Evolutionary conservation across 2,797 vertebrate genomes (phyloP), one percentile per base, ranked within the genome.

Genomic region (Sebastes reedi): DNA sequence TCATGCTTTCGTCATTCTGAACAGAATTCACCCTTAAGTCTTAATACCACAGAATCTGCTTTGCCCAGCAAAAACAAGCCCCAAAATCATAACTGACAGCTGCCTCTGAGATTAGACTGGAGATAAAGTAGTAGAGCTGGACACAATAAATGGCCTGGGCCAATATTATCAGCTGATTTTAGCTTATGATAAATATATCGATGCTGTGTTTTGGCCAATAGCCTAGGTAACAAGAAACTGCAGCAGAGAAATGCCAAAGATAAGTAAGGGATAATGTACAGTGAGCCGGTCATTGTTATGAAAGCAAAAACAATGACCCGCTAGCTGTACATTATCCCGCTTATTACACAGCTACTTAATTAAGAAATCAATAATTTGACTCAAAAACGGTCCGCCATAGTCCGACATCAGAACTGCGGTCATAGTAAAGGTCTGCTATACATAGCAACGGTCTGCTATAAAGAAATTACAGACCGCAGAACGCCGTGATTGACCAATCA

Each of bases 31-130:
- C 76, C 78, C 74, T 71, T 22, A 56, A 86, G 77, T 80, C 84
- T 74, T 84, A 87, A 88, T 86, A 66, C 69, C 72, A 81, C 72
- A n/a, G 58, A 87, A 89, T 89, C 86, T 87, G 79, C 83, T 88
- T 80, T 81, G 56, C 42, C 56, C 67, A 79, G 32, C 55, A 55
- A 86, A 86, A 84, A 82, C 46, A 84, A 70, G 74, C 79, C 56
- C 20, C 34, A 7, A 87, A 81, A 84, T 74, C 80, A 91, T 71
- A 84, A 82, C 73, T 42, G 85, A 88, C 87, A 88, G 88, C 72
- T 79, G 80, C 67, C 64, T 72, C 67, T 16, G 84, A 85, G 80
- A 90, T 90, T 87, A 88, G 50, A 81, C 50, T 14, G 36, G 54
- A 83, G 75, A 87, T 84, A 74, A 72, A 81, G 71, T 27, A 22